Base-by-base conservation (phyloP, 2,888 invertebrate genomes). In the Monoplex corrugatus region DNA sequence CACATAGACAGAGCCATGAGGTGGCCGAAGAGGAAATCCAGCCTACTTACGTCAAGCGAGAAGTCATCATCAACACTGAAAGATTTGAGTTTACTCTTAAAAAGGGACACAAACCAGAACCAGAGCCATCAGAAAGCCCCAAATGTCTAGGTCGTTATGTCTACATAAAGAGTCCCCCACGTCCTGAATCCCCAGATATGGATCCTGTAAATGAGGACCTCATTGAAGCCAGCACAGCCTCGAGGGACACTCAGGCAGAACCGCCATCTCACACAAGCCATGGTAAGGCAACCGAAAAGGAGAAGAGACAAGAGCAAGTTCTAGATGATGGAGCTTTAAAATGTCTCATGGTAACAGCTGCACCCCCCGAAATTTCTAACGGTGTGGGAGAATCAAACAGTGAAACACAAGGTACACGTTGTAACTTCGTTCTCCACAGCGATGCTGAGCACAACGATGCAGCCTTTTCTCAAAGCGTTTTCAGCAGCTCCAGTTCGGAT, bases 171-270 rank as follows among this genome's bases (percentile, higher is more conserved):
- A 88, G 40, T 8, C 63, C 57, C 83, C 13, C 84, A 78, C 89
- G 91, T 63, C 87, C 92, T 6, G 90, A 91, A 32, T 92, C 92
- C n/a, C 92, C 92, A 23, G 91, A 92, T 2, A 86, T 86, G 19
- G 91, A 89, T 16, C 85, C 83, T 1, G 90, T 93, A n/a, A 91
- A 92, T 43, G 94, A 94, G 88, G 94, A 94, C 10, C 32, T 90
- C 23, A 93, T 94, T 32, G 89, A 93, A 43, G 92, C 94, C 80
- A 89, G 87, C 35, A 91, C 91, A 83, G 85, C 90, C 16, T 89
- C 91, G 23, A 92, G 89, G 82, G 92, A 91, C 50, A 83, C 80
- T 16, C 87, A 87, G n/a, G 89, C 85, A 32, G 82, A 88, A 1
- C 57, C 89, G 5, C 88, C 45, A 6, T n/a, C 80, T 13, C 43